Conservation (phyloP, 2,888 invertebrate species). For the Agapostemon virescens region DNA sequence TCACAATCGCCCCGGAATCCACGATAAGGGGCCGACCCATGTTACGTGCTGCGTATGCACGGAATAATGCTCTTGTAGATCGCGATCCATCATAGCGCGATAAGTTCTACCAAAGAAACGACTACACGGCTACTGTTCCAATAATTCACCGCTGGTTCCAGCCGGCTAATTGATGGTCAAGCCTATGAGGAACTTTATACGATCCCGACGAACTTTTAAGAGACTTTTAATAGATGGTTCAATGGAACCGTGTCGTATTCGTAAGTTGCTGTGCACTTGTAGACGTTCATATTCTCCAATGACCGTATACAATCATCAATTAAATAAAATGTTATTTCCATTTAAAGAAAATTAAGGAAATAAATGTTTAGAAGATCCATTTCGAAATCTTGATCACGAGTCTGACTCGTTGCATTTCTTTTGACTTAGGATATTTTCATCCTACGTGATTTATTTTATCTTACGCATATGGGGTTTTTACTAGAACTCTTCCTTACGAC, state of each 20-base stretch:
- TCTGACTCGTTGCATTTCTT: too few relatives aligned
- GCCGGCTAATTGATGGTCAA: neutral
- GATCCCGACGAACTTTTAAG: neutral
- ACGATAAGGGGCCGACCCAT: constrained; percentile 19
- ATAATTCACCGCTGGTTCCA: constrained; percentile 1
- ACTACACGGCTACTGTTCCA: neutral
- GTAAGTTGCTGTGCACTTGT: neutral
- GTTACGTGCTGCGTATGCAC: neutral
- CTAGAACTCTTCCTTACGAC: too few relatives aligned
- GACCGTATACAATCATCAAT: too few relatives aligned
- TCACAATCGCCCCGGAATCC: constrained; percentile 12
- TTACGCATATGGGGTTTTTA: too few relatives aligned
- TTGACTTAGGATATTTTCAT: too few relatives aligned
- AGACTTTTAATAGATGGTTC: neutral
- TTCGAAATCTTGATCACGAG: too few relatives aligned
- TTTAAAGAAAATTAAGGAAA: too few relatives aligned
- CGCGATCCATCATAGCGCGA: neutral
- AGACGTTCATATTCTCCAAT: neutral
- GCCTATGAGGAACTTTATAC: neutral
- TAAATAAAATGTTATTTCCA: too few relatives aligned
- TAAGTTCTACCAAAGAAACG: neutral
- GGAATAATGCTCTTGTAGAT: neutral
- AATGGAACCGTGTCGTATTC: neutral
- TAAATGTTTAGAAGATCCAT: too few relatives aligned
- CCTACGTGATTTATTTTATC: too few relatives aligned